Evolutionary conservation across 2,888 invertebrate genomes (phyloP).

Genomic region (Andrena camellia): DNA sequence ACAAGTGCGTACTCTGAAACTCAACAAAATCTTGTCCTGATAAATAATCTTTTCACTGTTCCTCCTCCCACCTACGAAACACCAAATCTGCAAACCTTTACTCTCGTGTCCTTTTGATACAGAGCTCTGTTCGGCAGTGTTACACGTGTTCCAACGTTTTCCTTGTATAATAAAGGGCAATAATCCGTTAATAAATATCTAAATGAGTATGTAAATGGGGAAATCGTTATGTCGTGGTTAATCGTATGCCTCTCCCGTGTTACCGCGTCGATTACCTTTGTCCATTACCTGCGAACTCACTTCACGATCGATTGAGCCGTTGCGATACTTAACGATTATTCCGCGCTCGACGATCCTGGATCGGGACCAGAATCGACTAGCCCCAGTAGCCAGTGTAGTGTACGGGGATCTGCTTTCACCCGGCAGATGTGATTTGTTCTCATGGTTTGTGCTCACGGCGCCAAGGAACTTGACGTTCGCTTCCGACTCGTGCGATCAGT

Average conservation of each 20-base stretch:
- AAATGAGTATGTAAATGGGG: conserved; percentile 53
- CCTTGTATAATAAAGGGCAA: conserved; percentile 28
- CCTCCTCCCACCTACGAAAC: conserved; percentile 13
- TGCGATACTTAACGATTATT: conserved; percentile 15
- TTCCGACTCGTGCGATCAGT: neutral
- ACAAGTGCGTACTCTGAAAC: conserved; percentile 75
- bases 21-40: conserved; percentile 66
- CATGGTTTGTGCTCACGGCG: neutral
- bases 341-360: conserved; percentile 11
- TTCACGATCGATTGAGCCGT: conserved; percentile 26
- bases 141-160: neutral
- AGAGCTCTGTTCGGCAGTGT: neutral
- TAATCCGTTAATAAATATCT: conserved; percentile 50
- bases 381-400: neutral
- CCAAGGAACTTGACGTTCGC: neutral
- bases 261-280: conserved; percentile 62
- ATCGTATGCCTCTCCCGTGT: conserved; percentile 68
- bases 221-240: conserved; percentile 62
- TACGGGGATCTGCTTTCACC: neutral
- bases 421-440: neutral
- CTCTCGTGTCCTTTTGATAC: neutral
- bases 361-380: conserved; percentile 5
- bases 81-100: neutral
- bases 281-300: conserved; percentile 47
- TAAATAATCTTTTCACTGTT: conserved; percentile 8